Conservation (phyloP, 2,888 invertebrate genomes). For the Epinotia bilunana region DNA sequence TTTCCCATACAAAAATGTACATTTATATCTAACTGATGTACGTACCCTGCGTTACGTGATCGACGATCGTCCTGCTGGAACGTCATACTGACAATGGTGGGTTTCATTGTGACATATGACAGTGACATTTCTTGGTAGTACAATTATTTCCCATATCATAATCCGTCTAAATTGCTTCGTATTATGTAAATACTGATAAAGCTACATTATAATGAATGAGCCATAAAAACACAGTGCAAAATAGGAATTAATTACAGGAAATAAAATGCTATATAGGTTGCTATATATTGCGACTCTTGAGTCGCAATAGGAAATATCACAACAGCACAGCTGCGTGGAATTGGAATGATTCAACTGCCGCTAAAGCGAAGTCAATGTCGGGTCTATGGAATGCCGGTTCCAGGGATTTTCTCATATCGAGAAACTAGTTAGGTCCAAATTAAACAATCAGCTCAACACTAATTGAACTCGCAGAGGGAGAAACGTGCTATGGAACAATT, state of each 20-base stretch:
- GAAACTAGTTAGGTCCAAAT: conserved; percentile 30
- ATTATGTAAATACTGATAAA: neutral
- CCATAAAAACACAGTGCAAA: conserved; percentile 7
- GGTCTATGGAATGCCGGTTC: conserved; percentile 31
- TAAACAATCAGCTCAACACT: conserved; percentile 21
- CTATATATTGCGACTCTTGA: too few relatives aligned
- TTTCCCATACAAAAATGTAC: too few relatives aligned
- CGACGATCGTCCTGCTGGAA: too few relatives aligned
- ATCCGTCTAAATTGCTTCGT: neutral
- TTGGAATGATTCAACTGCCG: conserved; percentile 34
- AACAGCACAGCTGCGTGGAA: conserved; percentile 31
- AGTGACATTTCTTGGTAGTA: neutral
- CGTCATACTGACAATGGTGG: too few relatives aligned
- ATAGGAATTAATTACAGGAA: conserved; percentile 30
- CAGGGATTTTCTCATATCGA: conserved; percentile 32
- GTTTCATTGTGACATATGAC: too few relatives aligned
- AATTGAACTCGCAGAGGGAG: conserved; percentile 13
- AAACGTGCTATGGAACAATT: neutral
- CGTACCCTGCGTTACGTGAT: too few relatives aligned
- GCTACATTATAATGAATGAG: neutral
- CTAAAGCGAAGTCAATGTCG: conserved; percentile 34
- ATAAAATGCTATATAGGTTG: conserved; percentile 16
- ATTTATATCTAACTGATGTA: too few relatives aligned
- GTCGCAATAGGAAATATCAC: conserved; percentile 41
- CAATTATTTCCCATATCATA: neutral